A percentile compares a stretch with the other conserved stretches of the same genome.
phyloP scores from a whole-genome alignment of 2,888 invertebrate genomes.

The Ectemnius lituratus region DNA sequence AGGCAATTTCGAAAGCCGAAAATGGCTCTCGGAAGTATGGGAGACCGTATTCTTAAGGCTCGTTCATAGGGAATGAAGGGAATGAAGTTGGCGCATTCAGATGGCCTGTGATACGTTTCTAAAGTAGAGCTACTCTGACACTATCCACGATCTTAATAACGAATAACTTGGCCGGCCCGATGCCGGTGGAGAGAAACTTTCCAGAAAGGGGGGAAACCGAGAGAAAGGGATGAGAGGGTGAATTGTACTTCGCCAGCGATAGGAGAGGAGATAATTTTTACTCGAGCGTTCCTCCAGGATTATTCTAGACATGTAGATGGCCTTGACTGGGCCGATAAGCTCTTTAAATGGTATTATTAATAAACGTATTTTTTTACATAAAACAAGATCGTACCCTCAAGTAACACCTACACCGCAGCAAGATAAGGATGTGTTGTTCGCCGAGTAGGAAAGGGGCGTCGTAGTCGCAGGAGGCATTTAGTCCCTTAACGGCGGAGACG shows the following conservation, averaged over 20 bases:
- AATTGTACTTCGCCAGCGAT: neutral
- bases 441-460: too few relatives aligned
- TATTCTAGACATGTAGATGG: too few relatives aligned
- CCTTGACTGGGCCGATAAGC: too few relatives aligned
- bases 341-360: too few relatives aligned
- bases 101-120: constrained; percentile 30
- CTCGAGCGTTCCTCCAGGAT: neutral
- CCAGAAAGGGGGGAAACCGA: too few relatives aligned
- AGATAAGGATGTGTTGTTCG: too few relatives aligned
- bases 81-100: neutral
- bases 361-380: too few relatives aligned
- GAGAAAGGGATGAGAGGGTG: too few relatives aligned
- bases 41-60: neutral
- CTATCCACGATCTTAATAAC: neutral
- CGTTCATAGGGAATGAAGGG: neutral
- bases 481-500: neutral
- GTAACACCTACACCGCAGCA: neutral
- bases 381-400: neutral
- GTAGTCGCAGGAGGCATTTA: neutral
- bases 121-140: neutral
- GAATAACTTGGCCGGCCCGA: constrained; percentile 1
- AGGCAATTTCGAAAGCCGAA: neutral
- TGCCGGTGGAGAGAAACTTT: neutral
- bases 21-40: neutral
- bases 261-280: constrained; percentile 17